These are phyloP conservation scores for Ligdia adustata DNA, from an alignment of 2,888 invertebrate genomes.

Conservation along the genomic window DNA sequence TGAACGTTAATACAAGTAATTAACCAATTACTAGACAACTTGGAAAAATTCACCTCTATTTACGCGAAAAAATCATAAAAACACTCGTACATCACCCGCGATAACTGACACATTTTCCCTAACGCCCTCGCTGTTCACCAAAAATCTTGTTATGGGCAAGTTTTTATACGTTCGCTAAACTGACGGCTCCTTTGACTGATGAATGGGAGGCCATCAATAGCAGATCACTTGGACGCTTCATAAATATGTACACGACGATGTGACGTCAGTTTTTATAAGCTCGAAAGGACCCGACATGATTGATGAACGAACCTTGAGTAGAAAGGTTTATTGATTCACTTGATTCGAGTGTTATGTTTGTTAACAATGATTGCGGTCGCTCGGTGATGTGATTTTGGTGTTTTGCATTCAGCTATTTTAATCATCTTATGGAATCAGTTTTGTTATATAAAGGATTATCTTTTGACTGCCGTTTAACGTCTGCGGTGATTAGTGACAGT, in stretches of 20 bases:
- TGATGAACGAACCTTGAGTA: slow-evolving; percentile 56
- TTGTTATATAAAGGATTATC: no score
- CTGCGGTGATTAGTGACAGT: no score
- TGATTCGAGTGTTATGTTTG: slow-evolving; percentile 56
- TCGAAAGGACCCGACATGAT: slow-evolving; percentile 57
- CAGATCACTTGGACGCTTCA: slow-evolving; percentile 75
- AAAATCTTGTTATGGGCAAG: slow-evolving; percentile 48
- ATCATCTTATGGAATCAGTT: no score
- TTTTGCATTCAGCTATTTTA: no score
- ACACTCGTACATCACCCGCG: slow-evolving; percentile 27
- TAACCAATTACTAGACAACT: slow-evolving; percentile 2
- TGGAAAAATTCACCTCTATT: slow-evolving; percentile 28
- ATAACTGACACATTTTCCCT: slow-evolving; percentile 35
- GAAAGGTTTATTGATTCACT: slow-evolving; percentile 68
- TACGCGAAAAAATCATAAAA: slow-evolving; percentile 20
- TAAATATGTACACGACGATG: slow-evolving; percentile 78
- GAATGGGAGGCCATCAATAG: slow-evolving; percentile 72
- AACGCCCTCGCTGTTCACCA: slow-evolving; percentile 40
- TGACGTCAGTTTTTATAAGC: slow-evolving; percentile 73
- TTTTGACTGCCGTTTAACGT: no score
- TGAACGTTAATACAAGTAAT: no score
- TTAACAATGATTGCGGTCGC: slow-evolving; percentile 44
- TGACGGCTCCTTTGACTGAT: slow-evolving; percentile 60
- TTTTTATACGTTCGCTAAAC: slow-evolving; percentile 46
- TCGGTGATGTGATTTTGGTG: neutral